These are phyloP conservation scores for Lithobates pipiens DNA, from an alignment of 2,797 vertebrate species.

Conservation along the genomic window DNA sequence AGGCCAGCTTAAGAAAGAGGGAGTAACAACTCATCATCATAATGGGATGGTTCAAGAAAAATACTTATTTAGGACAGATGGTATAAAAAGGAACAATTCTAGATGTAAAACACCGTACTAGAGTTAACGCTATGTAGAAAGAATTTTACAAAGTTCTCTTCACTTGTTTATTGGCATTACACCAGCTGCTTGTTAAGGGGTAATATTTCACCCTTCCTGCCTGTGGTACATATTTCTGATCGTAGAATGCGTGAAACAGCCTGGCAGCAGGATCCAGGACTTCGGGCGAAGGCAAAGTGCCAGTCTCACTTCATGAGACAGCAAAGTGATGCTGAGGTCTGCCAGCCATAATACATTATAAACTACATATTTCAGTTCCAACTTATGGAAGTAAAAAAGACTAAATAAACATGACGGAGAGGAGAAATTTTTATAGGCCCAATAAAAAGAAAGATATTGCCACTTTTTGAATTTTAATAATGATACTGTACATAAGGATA, in stretches of 20 bases:
- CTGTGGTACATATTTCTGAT: conserved; percentile 16
- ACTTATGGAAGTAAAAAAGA: conserved; percentile 6
- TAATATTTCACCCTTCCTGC: conserved; percentile 25
- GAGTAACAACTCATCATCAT: neutral
- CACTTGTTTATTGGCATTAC: conserved; percentile 11
- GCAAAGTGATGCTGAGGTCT: conserved; percentile 10
- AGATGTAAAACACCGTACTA: neutral
- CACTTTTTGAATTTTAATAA: neutral
- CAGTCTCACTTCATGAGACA: conserved; percentile 34
- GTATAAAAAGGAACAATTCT: neutral
- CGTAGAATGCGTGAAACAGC: conserved; percentile 11
- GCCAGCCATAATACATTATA: conserved; percentile 23
- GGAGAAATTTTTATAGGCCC: neutral
- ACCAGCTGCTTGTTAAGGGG: conserved; percentile 5
- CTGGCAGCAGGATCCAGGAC: conserved; percentile 9
- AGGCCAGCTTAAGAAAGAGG: too few species aligned
- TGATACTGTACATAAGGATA: too few species aligned
- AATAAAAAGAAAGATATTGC: neutral
- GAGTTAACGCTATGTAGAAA: neutral
- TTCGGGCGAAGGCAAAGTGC: conserved; percentile 21
- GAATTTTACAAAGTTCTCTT: conserved; percentile 1
- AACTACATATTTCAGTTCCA: neutral
- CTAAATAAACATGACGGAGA: conserved; percentile 12
- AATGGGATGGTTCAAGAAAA: neutral
- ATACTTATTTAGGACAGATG: neutral